Percentiles rank a stretch among this genome's conserved stretches.
Conservation (phyloP, 1,140 invertebrate genomes). For the Cydia amplana region DNA sequence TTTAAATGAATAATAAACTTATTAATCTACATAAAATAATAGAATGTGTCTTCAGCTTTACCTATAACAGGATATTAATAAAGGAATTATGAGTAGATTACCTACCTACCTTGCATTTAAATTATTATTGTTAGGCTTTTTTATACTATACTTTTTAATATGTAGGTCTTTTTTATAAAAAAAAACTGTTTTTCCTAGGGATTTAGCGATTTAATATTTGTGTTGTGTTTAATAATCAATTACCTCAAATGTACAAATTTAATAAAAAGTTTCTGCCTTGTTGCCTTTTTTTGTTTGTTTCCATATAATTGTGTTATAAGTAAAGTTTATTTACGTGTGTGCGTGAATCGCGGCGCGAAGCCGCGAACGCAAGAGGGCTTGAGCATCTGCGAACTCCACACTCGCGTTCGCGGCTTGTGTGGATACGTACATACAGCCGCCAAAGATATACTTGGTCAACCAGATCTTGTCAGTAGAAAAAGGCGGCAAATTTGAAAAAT, state of each 20-base stretch:
- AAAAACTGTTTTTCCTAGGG: background rate
- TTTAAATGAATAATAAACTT: background rate
- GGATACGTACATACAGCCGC: too few species aligned
- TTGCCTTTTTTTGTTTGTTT: background rate
- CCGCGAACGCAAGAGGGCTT: too few species aligned
- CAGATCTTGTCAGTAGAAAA: too few species aligned
- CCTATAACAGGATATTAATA: background rate
- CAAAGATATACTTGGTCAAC: too few species aligned
- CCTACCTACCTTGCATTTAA: background rate
- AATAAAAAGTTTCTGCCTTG: slow-evolving; percentile 21
- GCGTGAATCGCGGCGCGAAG: too few species aligned
- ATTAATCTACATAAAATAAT: background rate
- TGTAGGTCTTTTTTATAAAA: background rate
- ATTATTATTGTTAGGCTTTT: background rate
- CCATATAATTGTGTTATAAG: background rate
- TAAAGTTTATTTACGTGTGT: too few species aligned
- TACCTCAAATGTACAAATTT: slow-evolving; percentile 30
- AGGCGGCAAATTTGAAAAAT: too few species aligned
- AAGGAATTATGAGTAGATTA: background rate
- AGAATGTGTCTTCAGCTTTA: background rate
- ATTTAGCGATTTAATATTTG: background rate
- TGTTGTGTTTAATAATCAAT: background rate
- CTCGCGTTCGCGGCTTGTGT: too few species aligned
- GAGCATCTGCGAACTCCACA: too few species aligned
- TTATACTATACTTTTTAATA: background rate